Conservation (phyloP, 2,797 vertebrate species). For the Chloroceryle inda region DNA sequence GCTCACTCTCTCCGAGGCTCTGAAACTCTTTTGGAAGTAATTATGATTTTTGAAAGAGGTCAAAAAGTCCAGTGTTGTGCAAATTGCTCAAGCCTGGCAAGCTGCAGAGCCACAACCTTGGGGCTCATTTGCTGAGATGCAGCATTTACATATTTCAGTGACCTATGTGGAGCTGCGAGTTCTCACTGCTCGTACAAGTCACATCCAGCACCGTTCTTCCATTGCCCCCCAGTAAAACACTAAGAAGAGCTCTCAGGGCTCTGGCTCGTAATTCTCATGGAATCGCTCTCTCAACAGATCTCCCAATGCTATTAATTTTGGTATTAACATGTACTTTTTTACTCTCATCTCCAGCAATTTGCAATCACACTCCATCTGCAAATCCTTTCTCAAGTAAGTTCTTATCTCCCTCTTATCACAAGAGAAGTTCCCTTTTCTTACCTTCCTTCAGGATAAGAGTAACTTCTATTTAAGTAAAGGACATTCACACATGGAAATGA, state of each 20-base stretch:
- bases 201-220: neutral
- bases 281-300: neutral
- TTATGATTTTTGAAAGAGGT: neutral
- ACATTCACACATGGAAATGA: neutral
- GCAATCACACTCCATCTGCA: slow-evolving; percentile 41
- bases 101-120: neutral
- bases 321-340: slow-evolving; percentile 37
- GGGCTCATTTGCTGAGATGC: neutral
- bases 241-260: neutral
- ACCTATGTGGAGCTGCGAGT: neutral
- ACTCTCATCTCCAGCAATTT: slow-evolving; percentile 17
- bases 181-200: neutral
- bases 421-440: neutral
- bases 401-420: neutral
- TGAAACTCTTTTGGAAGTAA: neutral
- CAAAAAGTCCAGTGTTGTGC: neutral
- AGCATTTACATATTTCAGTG: neutral
- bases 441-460: neutral
- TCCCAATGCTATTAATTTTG: slow-evolving; percentile 29
- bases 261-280: neutral
- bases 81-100: neutral
- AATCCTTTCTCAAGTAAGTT: slow-evolving; percentile 50
- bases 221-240: neutral
- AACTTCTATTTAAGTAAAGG: neutral
- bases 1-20: neutral